A percentile compares a stretch with the other conserved stretches of the same genome.
Evolutionary conservation across 2,888 invertebrate species (phyloP).

Genomic region (Ommatoiulus sabulosus): DNA sequence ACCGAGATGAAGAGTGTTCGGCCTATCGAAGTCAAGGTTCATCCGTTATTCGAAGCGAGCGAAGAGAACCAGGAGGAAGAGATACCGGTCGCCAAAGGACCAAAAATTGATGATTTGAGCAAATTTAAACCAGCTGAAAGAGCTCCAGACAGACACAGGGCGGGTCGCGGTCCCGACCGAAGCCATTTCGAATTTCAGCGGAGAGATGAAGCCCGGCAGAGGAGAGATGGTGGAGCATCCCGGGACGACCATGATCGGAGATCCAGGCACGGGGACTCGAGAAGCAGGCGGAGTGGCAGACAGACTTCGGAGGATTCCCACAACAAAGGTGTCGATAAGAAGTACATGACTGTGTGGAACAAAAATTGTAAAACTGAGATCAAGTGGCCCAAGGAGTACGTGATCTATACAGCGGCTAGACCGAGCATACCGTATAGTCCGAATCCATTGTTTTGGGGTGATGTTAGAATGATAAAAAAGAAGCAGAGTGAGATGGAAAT

Average conservation of each 20-base stretch:
- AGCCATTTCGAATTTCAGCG: neutral
- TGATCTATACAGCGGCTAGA: slow-evolving; percentile 55
- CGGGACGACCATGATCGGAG: neutral
- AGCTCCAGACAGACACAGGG: neutral
- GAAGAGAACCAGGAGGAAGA: slow-evolving; percentile 11
- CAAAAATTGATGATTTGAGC: neutral
- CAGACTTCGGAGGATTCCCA: neutral
- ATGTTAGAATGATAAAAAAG: slow-evolving; percentile 50
- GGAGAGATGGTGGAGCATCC: neutral
- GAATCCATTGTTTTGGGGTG: slow-evolving; percentile 56
- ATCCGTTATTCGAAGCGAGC: neutral
- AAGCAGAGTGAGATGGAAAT: neutral
- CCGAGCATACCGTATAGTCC: slow-evolving; percentile 57
- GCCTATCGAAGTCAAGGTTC: slow-evolving; percentile 11
- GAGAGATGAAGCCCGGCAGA: neutral
- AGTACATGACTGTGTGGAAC: slow-evolving; percentile 54
- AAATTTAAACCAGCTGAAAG: neutral
- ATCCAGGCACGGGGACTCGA: slow-evolving; percentile 2
- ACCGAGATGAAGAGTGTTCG: slow-evolving; percentile 24
- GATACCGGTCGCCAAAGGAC: neutral
- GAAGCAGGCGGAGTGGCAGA: neutral
- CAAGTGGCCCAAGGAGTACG: slow-evolving; percentile 58
- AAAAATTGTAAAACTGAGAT: slow-evolving; percentile 56
- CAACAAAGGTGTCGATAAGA: neutral
- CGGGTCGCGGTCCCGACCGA: neutral